These are phyloP conservation scores for Odocoileus virginianus DNA, from an alignment of 2,113 vertebrate genomes.

Conservation along the genomic window DNA sequence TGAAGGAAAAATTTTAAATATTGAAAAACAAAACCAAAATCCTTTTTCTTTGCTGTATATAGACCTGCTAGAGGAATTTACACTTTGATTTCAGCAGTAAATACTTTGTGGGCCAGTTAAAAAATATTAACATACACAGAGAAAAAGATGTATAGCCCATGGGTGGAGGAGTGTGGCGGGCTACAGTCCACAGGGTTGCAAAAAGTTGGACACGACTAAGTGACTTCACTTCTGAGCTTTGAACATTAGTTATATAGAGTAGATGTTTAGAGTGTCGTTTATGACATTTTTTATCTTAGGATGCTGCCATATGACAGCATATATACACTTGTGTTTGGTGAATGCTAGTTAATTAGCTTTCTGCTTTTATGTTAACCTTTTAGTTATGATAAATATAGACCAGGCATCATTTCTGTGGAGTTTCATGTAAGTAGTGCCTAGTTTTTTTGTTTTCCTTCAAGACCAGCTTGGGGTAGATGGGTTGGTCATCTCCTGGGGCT, in stretches of 20 bases:
- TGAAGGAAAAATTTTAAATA: not conserved
- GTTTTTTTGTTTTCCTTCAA: not conserved
- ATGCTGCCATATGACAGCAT: not conserved
- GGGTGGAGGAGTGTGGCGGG: not conserved
- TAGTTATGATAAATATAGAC: not conserved
- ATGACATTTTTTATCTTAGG: not conserved
- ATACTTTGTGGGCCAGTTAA: not conserved
- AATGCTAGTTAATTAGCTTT: not conserved
- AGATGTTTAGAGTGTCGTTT: not conserved
- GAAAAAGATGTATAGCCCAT: not conserved
- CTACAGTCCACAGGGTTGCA: not conserved
- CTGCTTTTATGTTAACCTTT: not conserved
- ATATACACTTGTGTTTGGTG: not conserved
- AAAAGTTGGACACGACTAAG: not conserved
- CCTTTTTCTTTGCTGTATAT: not conserved
- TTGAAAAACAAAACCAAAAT: not conserved
- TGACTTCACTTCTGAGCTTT: not conserved
- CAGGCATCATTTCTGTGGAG: not conserved
- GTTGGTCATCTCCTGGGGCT: not conserved
- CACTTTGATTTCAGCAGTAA: not conserved
- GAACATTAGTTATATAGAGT: not conserved
- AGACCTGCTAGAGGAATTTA: not conserved
- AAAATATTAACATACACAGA: not conserved
- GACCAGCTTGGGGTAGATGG: not conserved
- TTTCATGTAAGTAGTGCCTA: not conserved